Evolutionary conservation across 2,888 invertebrate genomes (phyloP).

Genomic region (Drosophila longiperda): DNA sequence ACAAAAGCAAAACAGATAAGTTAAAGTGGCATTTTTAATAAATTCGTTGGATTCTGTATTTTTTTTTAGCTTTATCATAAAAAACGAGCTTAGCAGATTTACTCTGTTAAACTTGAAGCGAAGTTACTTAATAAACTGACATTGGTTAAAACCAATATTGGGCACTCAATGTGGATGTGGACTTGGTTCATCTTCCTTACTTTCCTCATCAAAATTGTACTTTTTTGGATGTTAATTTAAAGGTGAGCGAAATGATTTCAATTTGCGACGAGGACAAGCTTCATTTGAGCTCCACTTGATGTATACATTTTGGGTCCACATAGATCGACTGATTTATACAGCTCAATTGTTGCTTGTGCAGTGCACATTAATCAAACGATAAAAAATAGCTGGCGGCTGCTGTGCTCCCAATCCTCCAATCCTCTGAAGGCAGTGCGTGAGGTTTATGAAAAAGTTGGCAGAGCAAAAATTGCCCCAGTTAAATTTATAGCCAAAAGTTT

Average conservation of each 20-base stretch:
- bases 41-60: neutral
- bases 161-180: neutral
- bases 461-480: slow-evolving; percentile 53
- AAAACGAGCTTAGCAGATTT: neutral
- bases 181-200: neutral
- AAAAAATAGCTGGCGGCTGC: slow-evolving; percentile 46
- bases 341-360: slow-evolving; percentile 67
- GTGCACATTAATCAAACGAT: slow-evolving; percentile 65
- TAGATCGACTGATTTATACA: slow-evolving; percentile 60
- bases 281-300: slow-evolving; percentile 33
- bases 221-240: neutral
- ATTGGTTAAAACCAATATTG: neutral
- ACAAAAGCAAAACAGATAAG: neutral
- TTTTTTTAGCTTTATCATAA: neutral
- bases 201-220: neutral
- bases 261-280: slow-evolving; percentile 23
- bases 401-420: slow-evolving; percentile 8
- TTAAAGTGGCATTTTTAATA: neutral
- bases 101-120: neutral
- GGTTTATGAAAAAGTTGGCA: slow-evolving; percentile 72
- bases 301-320: slow-evolving; percentile 32
- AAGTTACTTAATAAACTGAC: neutral
- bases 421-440: slow-evolving; percentile 37
- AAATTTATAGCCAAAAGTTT: slow-evolving; percentile 75
- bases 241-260: slow-evolving; percentile 28